Percentiles rank a stretch among this genome's conserved stretches.
These are phyloP conservation scores for Cheilosia vernalis DNA, from an alignment of 2,888 invertebrate genomes.

Conservation along the genomic window DNA sequence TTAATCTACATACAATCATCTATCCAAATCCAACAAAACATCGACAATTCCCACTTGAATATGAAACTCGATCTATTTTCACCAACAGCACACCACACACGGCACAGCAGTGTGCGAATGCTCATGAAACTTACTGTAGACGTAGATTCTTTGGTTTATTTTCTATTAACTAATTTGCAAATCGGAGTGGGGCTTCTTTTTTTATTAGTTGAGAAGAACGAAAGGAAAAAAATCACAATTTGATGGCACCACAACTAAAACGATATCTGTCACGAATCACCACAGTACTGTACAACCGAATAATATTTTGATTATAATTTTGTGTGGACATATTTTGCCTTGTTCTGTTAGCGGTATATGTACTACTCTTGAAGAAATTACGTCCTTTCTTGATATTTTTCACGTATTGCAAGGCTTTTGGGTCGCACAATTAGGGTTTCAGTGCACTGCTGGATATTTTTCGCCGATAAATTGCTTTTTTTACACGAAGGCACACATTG, in stretches of 20 bases:
- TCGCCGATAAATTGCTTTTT: not conserved
- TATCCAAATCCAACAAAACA: too few relatives aligned
- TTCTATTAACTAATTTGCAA: slow-evolving; percentile 43
- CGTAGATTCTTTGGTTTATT: slow-evolving; percentile 49
- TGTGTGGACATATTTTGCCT: slow-evolving; percentile 24
- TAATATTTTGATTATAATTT: slow-evolving; percentile 39
- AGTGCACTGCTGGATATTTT: slow-evolving; percentile 4
- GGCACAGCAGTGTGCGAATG: not conserved
- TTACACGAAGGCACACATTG: slow-evolving; percentile 7
- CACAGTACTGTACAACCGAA: slow-evolving; percentile 42
- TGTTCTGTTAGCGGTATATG: slow-evolving; percentile 40
- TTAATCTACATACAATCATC: too few relatives aligned
- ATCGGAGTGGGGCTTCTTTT: slow-evolving; percentile 1
- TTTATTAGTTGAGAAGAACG: slow-evolving; percentile 20
- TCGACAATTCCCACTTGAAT: not conserved
- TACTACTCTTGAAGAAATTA: slow-evolving; percentile 54
- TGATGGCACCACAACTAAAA: slow-evolving; percentile 53
- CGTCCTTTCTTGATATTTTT: slow-evolving; percentile 46
- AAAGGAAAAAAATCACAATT: slow-evolving; percentile 50
- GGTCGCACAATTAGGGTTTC: slow-evolving; percentile 41
- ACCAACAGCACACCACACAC: not conserved
- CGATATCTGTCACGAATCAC: slow-evolving; percentile 28
- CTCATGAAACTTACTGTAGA: slow-evolving; percentile 52
- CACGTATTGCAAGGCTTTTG: slow-evolving; percentile 37
- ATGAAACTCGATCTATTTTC: not conserved